Conservation (phyloP, 2,113 vertebrate species). For the Irena cyanogastra region DNA sequence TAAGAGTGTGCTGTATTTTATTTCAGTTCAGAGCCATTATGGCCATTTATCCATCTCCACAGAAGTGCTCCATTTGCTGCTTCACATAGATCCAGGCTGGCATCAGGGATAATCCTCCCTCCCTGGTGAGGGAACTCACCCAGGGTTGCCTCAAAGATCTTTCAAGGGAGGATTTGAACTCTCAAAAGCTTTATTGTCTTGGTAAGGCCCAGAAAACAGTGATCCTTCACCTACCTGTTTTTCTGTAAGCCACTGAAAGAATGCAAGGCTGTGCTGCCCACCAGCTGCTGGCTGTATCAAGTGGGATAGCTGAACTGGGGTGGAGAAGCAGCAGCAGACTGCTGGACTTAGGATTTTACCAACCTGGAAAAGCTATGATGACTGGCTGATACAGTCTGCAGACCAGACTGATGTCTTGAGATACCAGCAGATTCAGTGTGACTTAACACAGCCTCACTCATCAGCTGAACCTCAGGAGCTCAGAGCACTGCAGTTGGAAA, state of each 20-base stretch:
- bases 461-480: not conserved
- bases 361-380: not conserved
- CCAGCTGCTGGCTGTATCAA: not conserved
- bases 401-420: not conserved
- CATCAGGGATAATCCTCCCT: not conserved
- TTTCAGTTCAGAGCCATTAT: not conserved
- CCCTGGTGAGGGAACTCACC: not conserved
- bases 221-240: not conserved
- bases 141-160: not conserved
- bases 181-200: not conserved
- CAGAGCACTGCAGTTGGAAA: not conserved
- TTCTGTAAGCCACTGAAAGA: not conserved
- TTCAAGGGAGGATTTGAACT: not conserved
- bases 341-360: not conserved
- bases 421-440: not conserved
- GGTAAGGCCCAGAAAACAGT: not conserved
- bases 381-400: not conserved
- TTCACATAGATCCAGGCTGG: not conserved
- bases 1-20: not conserved
- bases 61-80: not conserved
- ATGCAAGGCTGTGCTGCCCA: not conserved
- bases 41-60: not conserved
- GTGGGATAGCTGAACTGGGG: not conserved
- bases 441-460: not conserved
- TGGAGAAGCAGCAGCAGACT: not conserved